Base-by-base conservation (phyloP, 2,888 invertebrate species). In the Zootermopsis nevadensis region DNA sequence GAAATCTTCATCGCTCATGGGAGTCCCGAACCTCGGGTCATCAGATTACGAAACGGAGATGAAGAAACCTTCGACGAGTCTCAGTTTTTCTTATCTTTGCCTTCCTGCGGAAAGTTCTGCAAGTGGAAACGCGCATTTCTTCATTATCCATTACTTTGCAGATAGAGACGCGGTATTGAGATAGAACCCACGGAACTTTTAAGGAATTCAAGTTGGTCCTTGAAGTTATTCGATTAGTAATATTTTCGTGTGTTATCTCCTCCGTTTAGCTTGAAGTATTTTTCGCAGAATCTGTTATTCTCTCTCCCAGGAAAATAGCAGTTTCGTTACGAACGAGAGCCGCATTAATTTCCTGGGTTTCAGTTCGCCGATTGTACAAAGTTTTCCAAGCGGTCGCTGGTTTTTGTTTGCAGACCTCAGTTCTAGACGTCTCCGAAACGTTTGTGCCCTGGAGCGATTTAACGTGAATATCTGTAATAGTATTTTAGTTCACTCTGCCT, bases 51-150 rank as follows among this genome's bases (percentile, higher is more conserved):
- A n/a, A 42, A 55, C 31, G 30, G 53, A 48, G 35, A 53, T 53
- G 77, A 77, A 53, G 55, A 77, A 48, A 55, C 55, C 55, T 77
- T 77, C 55, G 77, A 77, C 77, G 77, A 55, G 77, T 77, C 30
- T 67, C 22, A 24, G 69, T 22, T 69, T 69, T 69, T 69, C 31
- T 30, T 69, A 60, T 60, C 60, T 60, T 60, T 4, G 3, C 19
- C 15, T 15, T 10, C 48, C 15, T 19, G 19, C 60, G n/a, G 60
- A 60, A 60, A 60, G n/a, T 27, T 60, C 7, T 27, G 31, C 24
- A 30, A 30, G 1, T 2, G 31, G 33, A 66, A 31, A 30, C 33
- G 69, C 33, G 69, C 69, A 69, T 69, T 69, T 33, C 33, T 69
- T 69, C 33, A 69, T 69, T 69, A 69, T 33, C 33, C 69, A 69